Evolutionary conservation across 2,113 vertebrate genomes (phyloP), one percentile per base, ranked within the genome.

Genomic region (Urocolius indicus): DNA sequence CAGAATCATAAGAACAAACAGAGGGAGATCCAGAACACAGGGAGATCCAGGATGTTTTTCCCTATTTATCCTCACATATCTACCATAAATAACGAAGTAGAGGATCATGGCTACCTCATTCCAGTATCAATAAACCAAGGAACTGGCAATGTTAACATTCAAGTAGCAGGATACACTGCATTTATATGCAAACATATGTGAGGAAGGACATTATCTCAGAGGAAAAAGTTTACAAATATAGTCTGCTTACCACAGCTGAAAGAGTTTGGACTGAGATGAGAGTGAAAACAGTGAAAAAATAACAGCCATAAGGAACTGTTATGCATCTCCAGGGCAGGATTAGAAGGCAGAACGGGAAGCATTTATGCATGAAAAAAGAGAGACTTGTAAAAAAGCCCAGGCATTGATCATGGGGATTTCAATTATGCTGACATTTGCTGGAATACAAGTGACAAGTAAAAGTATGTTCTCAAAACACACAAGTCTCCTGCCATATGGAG

Each of bases 261-360:
- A 48, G 16, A 26, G 54, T 83, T 97, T 98, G 96, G 96, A 95
- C 75, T 43, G 55, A 95, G 95, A 62, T 90, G 87, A 96, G 80
- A 94, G 94, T 72, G 52, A 94, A 93, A 98, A 95, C 16, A 90
- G 52, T 85, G 90, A 89, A 97, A 91, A 95, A 95, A 90, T 69
- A 96, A 95, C 66, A 96, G 68, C 81, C 92, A 78, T 62, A 92
- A 93, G 74, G 92, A 93, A 92, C 92, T 2, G 72, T 84, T 95
- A 92, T 73, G 54, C 71, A 95, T 97, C 96, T 98, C 94, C 83
- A 94, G 93, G 95, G 96, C 93, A 84, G 75, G 89, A 95, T 97
- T 95, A 96, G 51, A 86, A 97, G 79, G 59, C 81, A 94, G 68
- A 96, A 94, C 78, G 96, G 92, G 93, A 98, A 97, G 68, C 57